Evolutionary conservation across 1,140 invertebrate genomes (phyloP).

Genomic region (Drosophila dunni): DNA sequence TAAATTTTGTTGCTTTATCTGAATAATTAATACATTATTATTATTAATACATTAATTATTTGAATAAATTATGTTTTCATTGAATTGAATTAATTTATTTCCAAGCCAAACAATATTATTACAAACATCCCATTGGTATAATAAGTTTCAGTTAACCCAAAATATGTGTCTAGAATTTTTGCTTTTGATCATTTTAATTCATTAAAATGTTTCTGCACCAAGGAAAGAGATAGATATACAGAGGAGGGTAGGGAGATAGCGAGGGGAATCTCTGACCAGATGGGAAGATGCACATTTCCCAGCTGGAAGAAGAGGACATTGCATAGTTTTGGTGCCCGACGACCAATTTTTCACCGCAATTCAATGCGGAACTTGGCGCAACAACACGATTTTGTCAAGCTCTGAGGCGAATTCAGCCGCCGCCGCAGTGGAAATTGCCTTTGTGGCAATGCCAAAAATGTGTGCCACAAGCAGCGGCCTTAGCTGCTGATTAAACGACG

Average conservation of each 20-base stretch:
- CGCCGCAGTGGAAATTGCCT: slow-evolving; percentile 40
- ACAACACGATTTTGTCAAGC: slow-evolving; percentile 76
- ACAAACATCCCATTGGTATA: slow-evolving; percentile 7
- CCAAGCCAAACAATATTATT: no score
- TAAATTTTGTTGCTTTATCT: no score
- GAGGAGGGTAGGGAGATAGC: neutral
- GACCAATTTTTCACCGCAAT: slow-evolving; percentile 57
- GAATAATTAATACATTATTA: no score
- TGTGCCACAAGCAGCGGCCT: slow-evolving; percentile 62
- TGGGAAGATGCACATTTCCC: slow-evolving; percentile 26
- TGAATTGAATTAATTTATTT: no score
- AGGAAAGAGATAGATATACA: neutral
- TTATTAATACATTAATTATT: no score
- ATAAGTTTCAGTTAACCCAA: slow-evolving; percentile 31
- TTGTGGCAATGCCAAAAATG: slow-evolving; percentile 64
- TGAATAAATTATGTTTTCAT: no score
- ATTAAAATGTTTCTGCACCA: slow-evolving; percentile 70
- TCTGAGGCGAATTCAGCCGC: slow-evolving; percentile 54
- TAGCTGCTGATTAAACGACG: slow-evolving; percentile 37
- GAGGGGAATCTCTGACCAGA: neutral
- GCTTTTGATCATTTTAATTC: slow-evolving; percentile 63
- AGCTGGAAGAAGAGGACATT: slow-evolving; percentile 21
- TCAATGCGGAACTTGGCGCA: slow-evolving; percentile 71
- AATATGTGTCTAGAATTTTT: slow-evolving; percentile 40
- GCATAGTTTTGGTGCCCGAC: slow-evolving; percentile 66